Base-by-base conservation (phyloP, 2,888 invertebrate genomes). In the Acleris literana region DNA sequence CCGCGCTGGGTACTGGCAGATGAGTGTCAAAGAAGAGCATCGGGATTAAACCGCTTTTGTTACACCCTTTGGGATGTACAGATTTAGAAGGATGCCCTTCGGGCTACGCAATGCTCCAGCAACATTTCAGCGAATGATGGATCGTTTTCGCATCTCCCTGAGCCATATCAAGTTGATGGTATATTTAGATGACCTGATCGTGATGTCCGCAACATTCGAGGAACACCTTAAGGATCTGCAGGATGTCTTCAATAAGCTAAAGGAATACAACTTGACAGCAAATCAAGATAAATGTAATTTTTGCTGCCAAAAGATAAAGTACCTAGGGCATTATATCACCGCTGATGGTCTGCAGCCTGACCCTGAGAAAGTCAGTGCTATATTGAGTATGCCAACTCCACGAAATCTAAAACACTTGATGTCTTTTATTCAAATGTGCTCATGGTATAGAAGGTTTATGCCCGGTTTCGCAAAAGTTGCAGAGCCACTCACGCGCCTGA, bases 1-100 rank as follows among this genome's bases (percentile, higher is more conserved):
- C 5, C 70, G 71, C n/a, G 59, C 76, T 5, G 82, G 83, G 0
- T 85, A 83, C 64, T 79, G 76, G 71, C 84, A 84, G 57, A 71
- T 83, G 1, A 43, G 13, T 1, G 68, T 72, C 1, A 11, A 51
- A n/a, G 62, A 69, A 22, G 65, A 55, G 33, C 71, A 77, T 51
- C 70, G 60, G 25, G 60, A 68, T 4, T 76, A 75, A 58, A 79
- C 77, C 1, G 69, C 71, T 0, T 77, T 77, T 49, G 70, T 74
- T 9, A 74, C 75, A 2, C 76, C 76, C 1, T 75, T 78, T 46
- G 79, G 78, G 1, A 70, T 73, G 0, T 81, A 68, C 46, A 59
- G 68, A 13, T 82, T 79, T 51, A 69, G 70, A 2, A 63, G 80
- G 20, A 80, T 80, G 79, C 77, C 78, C 0, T 80, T 82, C 48